Evolutionary conservation across 2,888 invertebrate species (phyloP), one percentile per base, ranked within the genome.

Genomic region (Amorpha juglandis): DNA sequence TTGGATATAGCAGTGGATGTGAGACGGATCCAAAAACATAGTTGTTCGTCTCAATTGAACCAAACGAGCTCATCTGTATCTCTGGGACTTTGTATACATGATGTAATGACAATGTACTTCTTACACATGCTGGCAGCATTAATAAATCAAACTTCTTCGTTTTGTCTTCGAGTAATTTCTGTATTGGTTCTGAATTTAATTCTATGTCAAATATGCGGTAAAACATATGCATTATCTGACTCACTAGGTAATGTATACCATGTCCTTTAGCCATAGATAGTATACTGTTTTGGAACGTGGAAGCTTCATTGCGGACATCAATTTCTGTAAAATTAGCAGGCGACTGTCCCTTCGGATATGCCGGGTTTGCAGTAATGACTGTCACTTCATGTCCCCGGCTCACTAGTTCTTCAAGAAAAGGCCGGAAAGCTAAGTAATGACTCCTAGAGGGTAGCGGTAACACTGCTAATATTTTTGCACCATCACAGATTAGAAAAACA

Each of bases 41-140:
- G 14, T 72, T 70, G 11, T 73, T 78, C 12, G 70, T 68, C 16
- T 45, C 50, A 0, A 58, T 64, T 1, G n/a, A 73, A 0, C 82
- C 82, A 2, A 84, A 75, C 0, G 88, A 87, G 70, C 84, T 85
- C 0, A 89, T 67, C 66, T 77, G 75, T 12, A 89, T 88, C 0
- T 81, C 77, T 1, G 89, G 88, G 0, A 70, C 81, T 62, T 87
- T 79, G 47, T 75, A 80, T 1, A 82, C n/a, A 64, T 87, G 78
- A 0, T 81, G 74, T n/a, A 81, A 76, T 0, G 75, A 75, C 38
- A 86, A 66, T 0, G 76, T 70, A 4, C 79, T 71, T 63, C 75
- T 70, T 0, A 70, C 50, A 65, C 68, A 76, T 11, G 82, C 79
- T 78, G 87, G 87, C 4, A 77, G 4, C 0, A 88, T 47, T 0